Conservation (phyloP, 37 sponge, comb jelly and placozoan genomes). For the Axinella damicornis region DNA sequence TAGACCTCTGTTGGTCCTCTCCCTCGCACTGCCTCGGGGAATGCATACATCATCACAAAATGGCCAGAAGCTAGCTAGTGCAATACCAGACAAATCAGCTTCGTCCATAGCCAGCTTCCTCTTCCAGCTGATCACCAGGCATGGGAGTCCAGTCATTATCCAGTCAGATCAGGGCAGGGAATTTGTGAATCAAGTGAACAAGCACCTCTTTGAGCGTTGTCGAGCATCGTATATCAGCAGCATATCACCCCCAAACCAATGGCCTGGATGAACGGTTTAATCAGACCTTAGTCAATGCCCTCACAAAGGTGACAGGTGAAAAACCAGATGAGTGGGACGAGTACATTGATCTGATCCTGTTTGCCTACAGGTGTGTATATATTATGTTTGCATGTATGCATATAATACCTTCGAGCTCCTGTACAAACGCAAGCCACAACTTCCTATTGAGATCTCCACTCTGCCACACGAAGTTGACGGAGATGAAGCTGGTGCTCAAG, state of each 20-base stretch:
- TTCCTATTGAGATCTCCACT: too few species aligned
- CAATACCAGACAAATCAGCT: constrained; percentile 32
- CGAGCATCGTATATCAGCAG: too few species aligned
- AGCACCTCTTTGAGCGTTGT: constrained; percentile 35
- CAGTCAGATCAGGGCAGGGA: constrained; percentile 61
- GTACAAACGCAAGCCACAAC: too few species aligned
- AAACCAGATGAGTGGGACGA: too few species aligned
- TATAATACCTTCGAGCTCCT: too few species aligned
- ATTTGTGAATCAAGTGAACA: constrained; percentile 33
- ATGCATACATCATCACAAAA: constrained; percentile 49
- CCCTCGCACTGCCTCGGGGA: constrained; percentile 4
- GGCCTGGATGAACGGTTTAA: too few species aligned
- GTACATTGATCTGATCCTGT: too few species aligned
- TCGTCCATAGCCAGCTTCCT: constrained; percentile 25
- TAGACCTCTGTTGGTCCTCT: constrained; percentile 50
- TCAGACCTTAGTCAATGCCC: too few species aligned
- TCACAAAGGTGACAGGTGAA: too few species aligned
- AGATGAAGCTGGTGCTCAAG: constrained; percentile 4
- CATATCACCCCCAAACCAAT: too few species aligned
- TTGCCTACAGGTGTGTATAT: too few species aligned
- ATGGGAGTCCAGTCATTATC: constrained; percentile 26
- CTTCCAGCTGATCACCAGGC: constrained; percentile 14
- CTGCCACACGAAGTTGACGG: not conserved
- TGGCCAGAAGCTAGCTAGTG: constrained; percentile 60
- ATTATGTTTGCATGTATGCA: too few species aligned